Base-by-base conservation (phyloP, 2,888 invertebrate species). In the Embidobia sp. region DNA sequence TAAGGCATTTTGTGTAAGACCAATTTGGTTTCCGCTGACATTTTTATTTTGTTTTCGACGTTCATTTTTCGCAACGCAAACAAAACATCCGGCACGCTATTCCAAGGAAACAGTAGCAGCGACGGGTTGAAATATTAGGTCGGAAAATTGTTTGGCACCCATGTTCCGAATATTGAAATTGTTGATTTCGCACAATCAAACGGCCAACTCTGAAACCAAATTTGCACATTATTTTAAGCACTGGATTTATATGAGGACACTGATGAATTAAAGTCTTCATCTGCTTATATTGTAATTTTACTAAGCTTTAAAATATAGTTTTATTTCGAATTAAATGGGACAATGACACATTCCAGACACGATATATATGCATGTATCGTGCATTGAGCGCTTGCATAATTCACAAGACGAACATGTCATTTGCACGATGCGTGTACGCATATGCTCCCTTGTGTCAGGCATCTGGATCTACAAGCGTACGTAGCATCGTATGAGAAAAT, bases 301-400 rank as follows among this genome's bases (percentile, higher is more conserved):
- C 3, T 31, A 7, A 16, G 2, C 37, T 61, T 63, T 61, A 26
- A 33, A 33, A 16, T 18, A 1, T 48, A 35, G 53, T 40, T 49
- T 64, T 51, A 55, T 46, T 35, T 18, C 40, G 31, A 63, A 48
- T 55, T 16, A 15, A 57, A 22, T 10, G 22, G 40, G 29, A 74
- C 42, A 51, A 51, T 46, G 59, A 51, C 42, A 37, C 57, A 48
- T 42, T 57, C 44, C 13, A 46, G 16, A 37, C 18, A 57, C 31
- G 53, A 55, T 35, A 31, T 33, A 51, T 44, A 67, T 67, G 48
- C 48, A 33, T 67, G 64, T 74, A 57, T 57, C 69, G 49, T 53
- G 53, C 61, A 72, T 59, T 53, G 67, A 64, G 44, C 72, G 59
- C 40, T 76, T 77, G 75, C 77, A 77, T 75, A 77, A 72, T 75